Evolutionary conservation across 2,888 invertebrate species (phyloP).

Genomic region (Nomada lathburiana): DNA sequence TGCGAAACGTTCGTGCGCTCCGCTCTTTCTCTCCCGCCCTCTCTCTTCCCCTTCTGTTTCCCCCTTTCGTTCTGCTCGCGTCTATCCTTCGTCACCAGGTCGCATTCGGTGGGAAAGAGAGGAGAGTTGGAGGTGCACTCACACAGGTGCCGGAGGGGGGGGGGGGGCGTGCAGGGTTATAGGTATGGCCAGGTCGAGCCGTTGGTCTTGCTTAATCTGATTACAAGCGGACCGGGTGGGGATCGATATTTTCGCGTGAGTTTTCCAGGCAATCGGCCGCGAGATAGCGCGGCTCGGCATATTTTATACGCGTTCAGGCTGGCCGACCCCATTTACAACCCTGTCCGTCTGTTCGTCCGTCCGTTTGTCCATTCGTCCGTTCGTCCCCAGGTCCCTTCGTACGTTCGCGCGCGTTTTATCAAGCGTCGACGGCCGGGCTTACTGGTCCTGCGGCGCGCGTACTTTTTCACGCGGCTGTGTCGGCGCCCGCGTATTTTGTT

Average conservation of each 20-base stretch:
- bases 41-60: neutral
- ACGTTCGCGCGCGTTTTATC: conserved; percentile 60
- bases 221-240: conserved; percentile 70
- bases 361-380: conserved; percentile 50
- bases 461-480: no score
- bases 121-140: conserved; percentile 46
- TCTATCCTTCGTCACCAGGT: neutral
- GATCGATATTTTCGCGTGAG: conserved; percentile 82
- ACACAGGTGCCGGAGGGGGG: conserved; percentile 61
- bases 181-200: conserved; percentile 71
- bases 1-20: conserved; percentile 43
- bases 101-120: neutral
- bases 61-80: neutral
- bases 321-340: conserved; percentile 76
- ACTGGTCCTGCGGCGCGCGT: neutral
- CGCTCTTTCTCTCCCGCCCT: neutral
- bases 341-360: conserved; percentile 59
- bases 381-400: conserved; percentile 45
- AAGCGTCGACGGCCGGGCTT: conserved; percentile 47
- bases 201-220: conserved; percentile 79
- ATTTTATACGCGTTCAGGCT: conserved; percentile 78
- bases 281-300: conserved; percentile 79
- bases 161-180: conserved; percentile 63
- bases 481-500: no score
- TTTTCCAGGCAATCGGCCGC: conserved; percentile 81